A percentile compares a stretch with the other conserved stretches of the same genome.
These are phyloP conservation scores for Ametastegia equiseti DNA, from an alignment of 2,888 invertebrate genomes.

Conservation along the genomic window DNA sequence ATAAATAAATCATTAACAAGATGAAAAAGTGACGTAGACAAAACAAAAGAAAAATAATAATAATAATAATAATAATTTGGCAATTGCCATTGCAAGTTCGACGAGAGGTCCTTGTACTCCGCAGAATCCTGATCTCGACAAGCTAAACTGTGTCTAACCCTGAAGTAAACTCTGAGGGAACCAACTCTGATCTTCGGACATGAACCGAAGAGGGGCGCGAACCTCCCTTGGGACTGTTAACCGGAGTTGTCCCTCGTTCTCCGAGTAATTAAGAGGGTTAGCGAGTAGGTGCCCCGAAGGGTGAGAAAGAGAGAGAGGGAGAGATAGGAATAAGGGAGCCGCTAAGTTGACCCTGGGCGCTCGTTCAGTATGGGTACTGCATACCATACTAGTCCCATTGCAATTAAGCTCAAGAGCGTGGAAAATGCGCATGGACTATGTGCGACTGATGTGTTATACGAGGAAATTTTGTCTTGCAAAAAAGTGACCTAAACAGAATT, in stretches of 20 bases:
- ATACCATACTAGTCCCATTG: conserved; percentile 37
- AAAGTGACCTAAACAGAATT: too few relatives aligned
- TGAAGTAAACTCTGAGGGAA: background rate
- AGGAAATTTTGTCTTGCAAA: background rate
- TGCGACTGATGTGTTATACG: background rate
- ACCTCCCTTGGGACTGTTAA: conserved; percentile 35
- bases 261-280: conserved; percentile 38
- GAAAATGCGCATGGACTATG: background rate
- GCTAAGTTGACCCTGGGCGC: conserved; percentile 36
- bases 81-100: background rate
- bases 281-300: background rate
- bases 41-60: background rate
- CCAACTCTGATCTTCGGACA: conserved; percentile 23
- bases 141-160: conserved; percentile 18
- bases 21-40: background rate
- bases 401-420: conserved; percentile 25
- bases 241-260: conserved; percentile 36
- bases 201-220: conserved; percentile 2
- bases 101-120: background rate
- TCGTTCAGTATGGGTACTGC: conserved; percentile 26
- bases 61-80: background rate
- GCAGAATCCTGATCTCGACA: background rate
- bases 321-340: background rate
- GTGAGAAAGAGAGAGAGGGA: background rate
- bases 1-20: background rate